Evolutionary conservation across 2,113 vertebrate genomes (phyloP).

Genomic region (Ivindomyrus marchei): DNA sequence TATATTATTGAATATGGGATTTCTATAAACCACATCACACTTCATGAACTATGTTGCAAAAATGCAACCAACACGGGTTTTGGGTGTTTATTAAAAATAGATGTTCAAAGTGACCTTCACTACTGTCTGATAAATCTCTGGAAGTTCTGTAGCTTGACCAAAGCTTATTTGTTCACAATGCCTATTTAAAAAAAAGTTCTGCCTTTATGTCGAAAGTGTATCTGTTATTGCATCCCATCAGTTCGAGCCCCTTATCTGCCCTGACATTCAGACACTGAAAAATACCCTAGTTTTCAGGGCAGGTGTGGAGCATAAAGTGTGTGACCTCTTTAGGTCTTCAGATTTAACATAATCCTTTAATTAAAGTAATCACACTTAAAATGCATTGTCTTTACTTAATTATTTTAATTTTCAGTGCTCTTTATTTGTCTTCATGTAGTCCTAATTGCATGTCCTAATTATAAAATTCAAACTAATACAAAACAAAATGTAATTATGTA

Average conservation of each 20-base stretch:
- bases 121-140: neutral
- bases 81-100: neutral
- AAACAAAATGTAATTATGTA: conserved; percentile 5
- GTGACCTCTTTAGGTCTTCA: neutral
- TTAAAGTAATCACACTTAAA: neutral
- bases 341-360: neutral
- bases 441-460: neutral
- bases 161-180: neutral
- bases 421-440: neutral
- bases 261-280: neutral
- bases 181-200: neutral
- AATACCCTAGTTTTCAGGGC: neutral
- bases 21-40: neutral
- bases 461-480: conserved; percentile 5
- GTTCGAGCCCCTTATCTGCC: neutral
- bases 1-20: neutral
- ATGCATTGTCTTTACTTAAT: conserved; percentile 7
- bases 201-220: neutral
- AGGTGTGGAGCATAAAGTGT: neutral
- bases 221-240: neutral
- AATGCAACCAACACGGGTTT: neutral
- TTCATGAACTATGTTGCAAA: neutral
- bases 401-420: neutral
- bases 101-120: neutral
- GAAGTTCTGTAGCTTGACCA: neutral